Base-by-base conservation (phyloP, 2,113 vertebrate genomes). In the Rhipidura dahli region DNA sequence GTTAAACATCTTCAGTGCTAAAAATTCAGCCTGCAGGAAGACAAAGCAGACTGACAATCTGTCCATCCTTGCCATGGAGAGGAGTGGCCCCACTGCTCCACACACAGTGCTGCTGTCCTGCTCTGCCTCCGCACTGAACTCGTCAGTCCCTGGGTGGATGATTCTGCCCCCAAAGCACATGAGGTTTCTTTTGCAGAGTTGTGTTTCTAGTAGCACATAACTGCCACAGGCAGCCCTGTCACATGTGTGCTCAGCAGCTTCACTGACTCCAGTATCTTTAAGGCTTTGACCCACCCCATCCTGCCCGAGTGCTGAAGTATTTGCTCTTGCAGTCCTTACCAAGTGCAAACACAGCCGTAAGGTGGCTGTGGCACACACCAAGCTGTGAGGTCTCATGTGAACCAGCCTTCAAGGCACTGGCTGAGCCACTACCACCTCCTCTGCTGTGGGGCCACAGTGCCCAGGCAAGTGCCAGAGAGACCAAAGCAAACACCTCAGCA, bases 121-220 rank as follows among this genome's bases (percentile, higher is more conserved):
- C 56, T 75, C 50, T 24, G 17, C 19, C 44, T 47, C 77, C 0
- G 0, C 47, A 3, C 30, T 6, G 19, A 53, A 26, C 57, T 42
- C 6, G 0, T 15, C 6, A 0, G 49, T 18, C 59, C 53, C 21
- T 3, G 2, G 15, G 28, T 2, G 22, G 22, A 21, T 6, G 31
- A 50, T 40, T n/a, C 40, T 77, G 51, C 39, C 47, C 35, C 75
- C 14, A 4, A 45, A 70, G 4, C 33, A 79, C 50, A 45, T 0
- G 2, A 44, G 15, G 9, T 39, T 83, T 45, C 57, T 64, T 50
- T 10, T 22, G 21, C 33, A 0, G 1, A 64, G 26, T 2, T 85
- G 18, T 11, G 11, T n/a, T 83, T 76, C 49, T 51, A 31, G 13
- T 12, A 42, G 37, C 4, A 54, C 1, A 0, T 7, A 13, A 50